These are phyloP conservation scores for Polydrusus pterygomalis DNA, from an alignment of 2,888 invertebrate genomes.

Conservation along the genomic window DNA sequence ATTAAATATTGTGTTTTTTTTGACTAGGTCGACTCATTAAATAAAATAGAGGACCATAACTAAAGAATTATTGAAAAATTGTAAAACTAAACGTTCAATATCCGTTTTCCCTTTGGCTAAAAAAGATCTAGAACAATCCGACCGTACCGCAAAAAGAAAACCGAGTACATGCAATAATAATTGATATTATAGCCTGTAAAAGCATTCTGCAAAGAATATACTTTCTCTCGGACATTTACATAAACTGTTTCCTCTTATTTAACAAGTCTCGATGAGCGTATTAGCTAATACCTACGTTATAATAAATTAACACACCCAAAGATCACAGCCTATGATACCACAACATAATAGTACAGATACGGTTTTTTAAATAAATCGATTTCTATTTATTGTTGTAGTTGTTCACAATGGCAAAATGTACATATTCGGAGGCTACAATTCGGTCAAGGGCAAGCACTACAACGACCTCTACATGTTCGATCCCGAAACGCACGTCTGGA, in stretches of 20 bases:
- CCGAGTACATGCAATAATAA: not conserved
- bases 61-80: too few relatives aligned
- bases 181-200: not conserved
- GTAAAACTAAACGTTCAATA: too few relatives aligned
- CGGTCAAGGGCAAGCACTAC: constrained; percentile 83
- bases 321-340: too few relatives aligned
- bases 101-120: not conserved
- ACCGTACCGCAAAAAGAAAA: not conserved
- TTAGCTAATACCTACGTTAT: not conserved
- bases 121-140: not conserved
- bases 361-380: too few relatives aligned
- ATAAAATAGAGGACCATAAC: too few relatives aligned
- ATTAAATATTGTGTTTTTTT: too few relatives aligned
- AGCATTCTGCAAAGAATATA: not conserved
- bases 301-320: not conserved
- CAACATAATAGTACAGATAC: too few relatives aligned
- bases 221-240: constrained; percentile 1
- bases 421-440: constrained; percentile 94
- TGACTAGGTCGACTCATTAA: too few relatives aligned
- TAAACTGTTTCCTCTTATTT: constrained; percentile 4
- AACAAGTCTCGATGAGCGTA: not conserved
- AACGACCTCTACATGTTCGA: constrained; percentile 88
- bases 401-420: constrained; percentile 85
- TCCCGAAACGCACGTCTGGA: constrained; percentile 78
- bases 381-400: constrained; percentile 76